Evolutionary conservation across 1,140 invertebrate species (phyloP).

Genomic region (Druon quercuslanigerum): DNA sequence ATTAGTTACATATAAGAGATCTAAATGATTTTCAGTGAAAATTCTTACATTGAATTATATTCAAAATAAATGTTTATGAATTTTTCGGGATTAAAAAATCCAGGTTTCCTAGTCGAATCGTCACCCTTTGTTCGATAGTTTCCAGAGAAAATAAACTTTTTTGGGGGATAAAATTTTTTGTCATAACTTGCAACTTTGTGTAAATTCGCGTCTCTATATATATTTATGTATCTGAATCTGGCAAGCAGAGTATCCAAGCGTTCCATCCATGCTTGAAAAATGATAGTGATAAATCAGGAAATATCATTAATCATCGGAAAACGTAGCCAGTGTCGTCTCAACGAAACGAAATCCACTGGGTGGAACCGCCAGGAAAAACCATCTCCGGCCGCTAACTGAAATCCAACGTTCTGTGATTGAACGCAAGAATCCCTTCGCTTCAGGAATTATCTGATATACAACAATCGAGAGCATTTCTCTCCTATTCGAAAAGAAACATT

Average conservation of each 20-base stretch:
- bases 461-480: not conserved
- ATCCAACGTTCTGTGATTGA: constrained; percentile 34
- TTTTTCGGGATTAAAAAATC: too few species aligned
- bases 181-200: not conserved
- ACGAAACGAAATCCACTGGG: constrained; percentile 58
- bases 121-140: too few species aligned
- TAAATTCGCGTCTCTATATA: too few species aligned
- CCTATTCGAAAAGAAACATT: too few species aligned
- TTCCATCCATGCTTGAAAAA: constrained; percentile 69
- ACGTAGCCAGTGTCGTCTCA: constrained; percentile 50
- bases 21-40: too few species aligned
- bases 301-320: constrained; percentile 62
- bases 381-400: constrained; percentile 44
- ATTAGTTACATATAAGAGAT: too few species aligned
- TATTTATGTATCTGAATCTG: not conserved
- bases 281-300: constrained; percentile 63
- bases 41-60: too few species aligned
- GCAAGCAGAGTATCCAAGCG: constrained; percentile 56
- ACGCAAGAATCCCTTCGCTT: constrained; percentile 16
- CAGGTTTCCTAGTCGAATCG: too few species aligned
- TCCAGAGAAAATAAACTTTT: too few species aligned
- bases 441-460: not conserved
- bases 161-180: not conserved
- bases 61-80: too few species aligned
- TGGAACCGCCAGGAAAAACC: constrained; percentile 58